These are phyloP conservation scores for Cantharis nigra DNA, from an alignment of 2,888 invertebrate genomes.

Conservation along the genomic window DNA sequence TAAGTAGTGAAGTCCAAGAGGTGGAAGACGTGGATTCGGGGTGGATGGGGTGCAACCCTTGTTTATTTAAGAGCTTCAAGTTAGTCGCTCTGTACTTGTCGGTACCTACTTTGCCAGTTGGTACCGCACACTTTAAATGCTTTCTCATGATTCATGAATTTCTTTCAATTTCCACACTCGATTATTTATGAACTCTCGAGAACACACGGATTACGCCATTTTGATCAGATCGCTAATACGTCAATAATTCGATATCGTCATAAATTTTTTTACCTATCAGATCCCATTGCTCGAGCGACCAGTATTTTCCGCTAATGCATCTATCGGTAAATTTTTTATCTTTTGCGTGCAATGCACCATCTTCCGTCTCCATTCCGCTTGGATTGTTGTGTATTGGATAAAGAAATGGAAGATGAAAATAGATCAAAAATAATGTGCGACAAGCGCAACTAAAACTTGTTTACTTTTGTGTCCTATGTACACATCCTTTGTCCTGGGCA, in stretches of 20 bases:
- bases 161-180: slow-evolving; percentile 12
- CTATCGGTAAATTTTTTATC: slow-evolving; percentile 19
- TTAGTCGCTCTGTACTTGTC: slow-evolving; percentile 41
- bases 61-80: slow-evolving; percentile 41
- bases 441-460: slow-evolving; percentile 52
- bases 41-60: slow-evolving; percentile 35
- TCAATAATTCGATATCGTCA: slow-evolving; percentile 30
- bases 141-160: slow-evolving; percentile 36
- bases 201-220: not conserved
- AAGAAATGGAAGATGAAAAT: slow-evolving; percentile 16
- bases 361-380: slow-evolving; percentile 15
- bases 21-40: slow-evolving; percentile 30
- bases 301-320: slow-evolving; percentile 39
- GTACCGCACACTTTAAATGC: slow-evolving; percentile 33
- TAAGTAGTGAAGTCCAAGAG: slow-evolving; percentile 33
- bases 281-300: slow-evolving; percentile 32
- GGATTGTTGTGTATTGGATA: not conserved
- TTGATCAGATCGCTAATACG: slow-evolving; percentile 20
- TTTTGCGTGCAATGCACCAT: slow-evolving; percentile 13
- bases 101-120: slow-evolving; percentile 39
- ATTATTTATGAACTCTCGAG: not conserved
- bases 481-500: slow-evolving; percentile 56
- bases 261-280: slow-evolving; percentile 31
- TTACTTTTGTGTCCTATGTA: slow-evolving; percentile 57
- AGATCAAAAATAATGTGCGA: slow-evolving; percentile 37